phyloP scores from a whole-genome alignment of 2,113 vertebrate species.

The Drymodes brunneopygia region DNA sequence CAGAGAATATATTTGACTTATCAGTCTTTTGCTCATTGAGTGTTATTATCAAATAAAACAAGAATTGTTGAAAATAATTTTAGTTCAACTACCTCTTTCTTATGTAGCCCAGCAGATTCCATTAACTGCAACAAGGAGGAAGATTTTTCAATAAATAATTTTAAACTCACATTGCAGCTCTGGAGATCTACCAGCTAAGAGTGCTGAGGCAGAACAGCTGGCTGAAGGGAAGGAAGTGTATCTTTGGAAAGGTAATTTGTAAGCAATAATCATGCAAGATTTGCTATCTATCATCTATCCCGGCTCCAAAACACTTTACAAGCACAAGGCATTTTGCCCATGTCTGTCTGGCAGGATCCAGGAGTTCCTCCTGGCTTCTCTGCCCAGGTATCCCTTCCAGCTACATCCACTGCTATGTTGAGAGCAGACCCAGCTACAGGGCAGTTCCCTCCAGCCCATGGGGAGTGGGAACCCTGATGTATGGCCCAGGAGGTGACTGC shows the following conservation, averaged over 20 bases:
- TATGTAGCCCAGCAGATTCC: background rate
- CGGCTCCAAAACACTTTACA: constrained; percentile 19
- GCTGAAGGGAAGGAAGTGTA: constrained; percentile 24
- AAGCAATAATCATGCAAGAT: constrained; percentile 5
- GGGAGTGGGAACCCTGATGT: background rate
- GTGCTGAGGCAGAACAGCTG: constrained; percentile 44
- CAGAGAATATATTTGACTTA: background rate
- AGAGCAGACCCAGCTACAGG: background rate
- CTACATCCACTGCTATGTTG: background rate
- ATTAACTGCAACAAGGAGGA: background rate
- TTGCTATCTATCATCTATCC: constrained; percentile 17
- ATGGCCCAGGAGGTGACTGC: background rate
- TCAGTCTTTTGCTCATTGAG: background rate
- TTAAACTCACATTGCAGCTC: background rate
- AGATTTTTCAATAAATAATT: background rate
- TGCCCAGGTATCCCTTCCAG: background rate
- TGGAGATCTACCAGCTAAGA: constrained; percentile 30
- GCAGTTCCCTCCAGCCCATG: background rate
- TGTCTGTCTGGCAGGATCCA: background rate
- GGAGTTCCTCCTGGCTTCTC: background rate
- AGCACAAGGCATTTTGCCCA: background rate
- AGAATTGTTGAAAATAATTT: background rate
- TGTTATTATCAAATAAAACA: background rate
- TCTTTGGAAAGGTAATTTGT: constrained; percentile 50
- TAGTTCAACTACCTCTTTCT: background rate